These are phyloP conservation scores for Pherbina coryleti DNA, from an alignment of 2,888 invertebrate species.

Conservation along the genomic window DNA sequence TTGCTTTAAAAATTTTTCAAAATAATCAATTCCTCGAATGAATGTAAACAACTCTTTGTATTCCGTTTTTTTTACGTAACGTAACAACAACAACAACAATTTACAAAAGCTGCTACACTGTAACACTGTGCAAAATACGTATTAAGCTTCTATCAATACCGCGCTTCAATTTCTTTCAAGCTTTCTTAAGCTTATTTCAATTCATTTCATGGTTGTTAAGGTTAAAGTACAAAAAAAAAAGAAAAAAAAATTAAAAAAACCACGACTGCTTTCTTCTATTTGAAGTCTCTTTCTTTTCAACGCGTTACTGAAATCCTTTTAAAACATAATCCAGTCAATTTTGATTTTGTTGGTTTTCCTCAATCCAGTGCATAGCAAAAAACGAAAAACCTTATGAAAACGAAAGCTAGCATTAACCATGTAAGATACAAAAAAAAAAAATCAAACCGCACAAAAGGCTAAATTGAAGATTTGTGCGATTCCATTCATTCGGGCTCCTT, in stretches of 20 bases:
- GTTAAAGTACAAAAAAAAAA: not conserved
- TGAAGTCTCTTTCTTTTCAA: constrained; percentile 39
- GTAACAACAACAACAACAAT: too few relatives aligned
- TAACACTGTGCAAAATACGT: not conserved
- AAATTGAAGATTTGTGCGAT: constrained; percentile 31
- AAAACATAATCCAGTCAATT: constrained; percentile 49
- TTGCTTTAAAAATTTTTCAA: too few relatives aligned
- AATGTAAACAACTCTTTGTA: too few relatives aligned
- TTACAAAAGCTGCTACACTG: not conserved
- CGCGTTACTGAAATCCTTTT: constrained; percentile 44
- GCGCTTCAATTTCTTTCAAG: constrained; percentile 6
- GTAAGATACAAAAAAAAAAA: not conserved
- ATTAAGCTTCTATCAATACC: not conserved
- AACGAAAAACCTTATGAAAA: not conserved
- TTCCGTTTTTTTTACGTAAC: too few relatives aligned
- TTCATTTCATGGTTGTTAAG: constrained; percentile 14
- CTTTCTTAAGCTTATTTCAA: constrained; percentile 8
- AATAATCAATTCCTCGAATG: too few relatives aligned
- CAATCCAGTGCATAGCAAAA: not conserved
- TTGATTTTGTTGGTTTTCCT: constrained; percentile 36
- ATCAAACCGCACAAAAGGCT: constrained; percentile 23
- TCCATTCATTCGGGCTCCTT: constrained; percentile 17
- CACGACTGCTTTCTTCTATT: constrained; percentile 23
- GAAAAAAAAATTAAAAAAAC: not conserved
- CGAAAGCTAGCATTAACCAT: constrained; percentile 2